Evolutionary conservation across 2,113 vertebrate genomes (phyloP), one percentile per base, ranked within the genome.

Genomic region (Prietella phreatophila): DNA sequence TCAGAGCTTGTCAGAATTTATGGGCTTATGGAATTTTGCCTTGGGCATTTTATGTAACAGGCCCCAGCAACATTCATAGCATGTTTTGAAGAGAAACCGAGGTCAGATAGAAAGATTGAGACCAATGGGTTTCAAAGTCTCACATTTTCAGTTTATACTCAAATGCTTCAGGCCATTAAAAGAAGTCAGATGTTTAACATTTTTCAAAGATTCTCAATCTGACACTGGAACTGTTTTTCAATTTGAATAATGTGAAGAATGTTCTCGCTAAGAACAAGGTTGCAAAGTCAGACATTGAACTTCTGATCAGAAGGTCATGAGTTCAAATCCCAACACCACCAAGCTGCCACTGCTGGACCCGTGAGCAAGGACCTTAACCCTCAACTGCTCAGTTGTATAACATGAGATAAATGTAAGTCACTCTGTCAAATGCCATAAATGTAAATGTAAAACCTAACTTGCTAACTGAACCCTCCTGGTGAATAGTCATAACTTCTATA

Each of bases 41-140:
- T n/a, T 42, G 22, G 65, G 65, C 33, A 30, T 47, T 82, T 71
- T 33, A 69, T 56, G 55, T 58, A 67, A n/a, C 22, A 73, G 6
- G 42, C 33, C 58, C 53, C 50, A 82, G 50, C 30, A 82, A 82
- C 78, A 58, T 42, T 82, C 86, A 19, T 61, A 82, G 33, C 33
- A 17, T 69, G 60, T 42, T 19, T 82, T 82, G 19, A 81, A 73
- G 39, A 65, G 25, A 83, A 47, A 60, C 55, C 2, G 2, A 47
- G 17, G 81, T 61, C 81, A 58, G 69, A 42, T 36, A 3, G 13
- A 36, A 56, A 61, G 69, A 76, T 36, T 36, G 30, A 76, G 84
- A 85, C 19, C 7, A 55, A 76, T 39, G 50, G 5, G 53, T 6
- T 56, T 25, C 50, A 42, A 75, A 58, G 25, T 80, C 42, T 86